phyloP scores from a whole-genome alignment of 2,888 invertebrate genomes.

The Epinotia demarniana region DNA sequence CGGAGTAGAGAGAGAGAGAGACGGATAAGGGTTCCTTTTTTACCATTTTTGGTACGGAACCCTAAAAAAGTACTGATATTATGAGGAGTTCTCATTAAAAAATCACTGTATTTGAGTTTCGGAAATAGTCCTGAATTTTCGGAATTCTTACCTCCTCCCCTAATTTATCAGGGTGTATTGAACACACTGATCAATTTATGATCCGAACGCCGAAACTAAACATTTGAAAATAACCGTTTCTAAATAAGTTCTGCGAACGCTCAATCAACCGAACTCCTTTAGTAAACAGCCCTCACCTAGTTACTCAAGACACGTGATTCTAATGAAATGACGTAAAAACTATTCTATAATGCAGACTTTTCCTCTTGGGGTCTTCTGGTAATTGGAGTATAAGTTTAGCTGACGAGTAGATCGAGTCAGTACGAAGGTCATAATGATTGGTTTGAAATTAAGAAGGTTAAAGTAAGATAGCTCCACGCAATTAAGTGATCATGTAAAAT shows the following conservation, averaged over 20 bases:
- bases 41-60: too few relatives aligned
- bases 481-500: not conserved
- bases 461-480: not conserved
- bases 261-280: conserved; percentile 14
- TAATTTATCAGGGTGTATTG: too few relatives aligned
- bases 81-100: too few relatives aligned
- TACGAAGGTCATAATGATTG: not conserved
- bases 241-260: conserved; percentile 26
- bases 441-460: not conserved
- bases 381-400: not conserved
- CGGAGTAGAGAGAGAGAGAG: too few relatives aligned
- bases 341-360: not conserved
- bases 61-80: too few relatives aligned
- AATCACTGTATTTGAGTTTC: not conserved
- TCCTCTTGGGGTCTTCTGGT: conserved; percentile 5
- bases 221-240: not conserved
- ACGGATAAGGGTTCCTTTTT: too few relatives aligned
- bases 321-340: conserved; percentile 24
- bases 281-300: conserved; percentile 34
- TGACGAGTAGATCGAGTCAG: not conserved
- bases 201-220: not conserved
- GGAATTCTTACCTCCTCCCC: not conserved
- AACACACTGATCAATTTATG: conserved; percentile 25
- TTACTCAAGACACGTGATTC: conserved; percentile 12
- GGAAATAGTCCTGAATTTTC: not conserved